Base-by-base conservation (phyloP, 2,888 invertebrate species). In the Eurytoma californica region DNA sequence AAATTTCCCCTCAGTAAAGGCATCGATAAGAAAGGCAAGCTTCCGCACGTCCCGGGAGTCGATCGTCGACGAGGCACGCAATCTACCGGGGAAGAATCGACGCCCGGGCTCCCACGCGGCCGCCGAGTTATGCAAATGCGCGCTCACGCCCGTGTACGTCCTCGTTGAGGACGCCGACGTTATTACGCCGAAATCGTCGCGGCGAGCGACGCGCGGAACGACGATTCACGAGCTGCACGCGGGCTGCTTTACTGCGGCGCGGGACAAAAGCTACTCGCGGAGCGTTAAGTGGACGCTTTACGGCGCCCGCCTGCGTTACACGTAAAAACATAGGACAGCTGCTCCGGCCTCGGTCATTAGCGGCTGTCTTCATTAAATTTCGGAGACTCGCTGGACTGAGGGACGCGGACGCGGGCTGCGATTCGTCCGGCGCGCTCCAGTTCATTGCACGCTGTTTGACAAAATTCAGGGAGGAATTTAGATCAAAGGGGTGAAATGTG, bases 61-160 rank as follows among this genome's bases (percentile, higher is more conserved):
- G 39, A 39, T 39, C 39, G 39, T 39, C 3, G 39, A 39, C 39
- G 39, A 39, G 39, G 39, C 39, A 39, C 5, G 39, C 39, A 39
- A 39, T 39, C 3, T 7, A 2, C 39, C 39, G 39, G 39, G 39
- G 39, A 39, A 39, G 39, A 39, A 39, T 3, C 39, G 39, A 39
- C 39, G 39, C 39, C 39, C 7, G 39, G 30, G 65, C 57, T 39
- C 9, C 61, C 49, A 53, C 72, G 73, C 82, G 81, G 82, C 79
- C 82, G 84, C 81, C 84, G 73, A 84, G 86, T 86, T 86, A 87
- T 86, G 87, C 84, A 86, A 86, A 84, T 84, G 74, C 72, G 85
- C 80, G 82, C 80, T 72, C 77, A 79, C 77, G 69, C 72, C 68
- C 82, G 80, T 82, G 83, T 84, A 80, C 80, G 82, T 80, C 78